Percentiles rank a stretch among this genome's conserved stretches.
Conservation (phyloP, 2,797 vertebrate genomes). For the Anniella stebbinsi region DNA sequence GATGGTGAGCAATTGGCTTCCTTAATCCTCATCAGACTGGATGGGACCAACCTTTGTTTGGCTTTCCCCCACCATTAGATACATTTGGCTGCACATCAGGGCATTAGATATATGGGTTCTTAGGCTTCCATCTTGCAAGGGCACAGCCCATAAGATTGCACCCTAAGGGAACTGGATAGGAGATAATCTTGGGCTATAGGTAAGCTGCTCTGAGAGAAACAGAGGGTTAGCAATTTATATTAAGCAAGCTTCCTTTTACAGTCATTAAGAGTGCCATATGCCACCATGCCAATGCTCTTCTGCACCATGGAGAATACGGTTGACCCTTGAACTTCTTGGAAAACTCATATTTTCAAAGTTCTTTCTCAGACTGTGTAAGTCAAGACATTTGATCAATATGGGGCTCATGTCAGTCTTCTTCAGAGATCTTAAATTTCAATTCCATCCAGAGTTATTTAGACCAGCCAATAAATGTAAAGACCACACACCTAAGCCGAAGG, state of each 20-base stretch:
- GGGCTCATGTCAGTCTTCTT: not conserved
- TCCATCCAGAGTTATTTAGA: conserved; percentile 25
- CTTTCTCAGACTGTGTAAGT: too few relatives aligned
- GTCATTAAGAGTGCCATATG: not conserved
- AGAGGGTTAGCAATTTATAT: not conserved
- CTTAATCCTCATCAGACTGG: too few relatives aligned
- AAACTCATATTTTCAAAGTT: too few relatives aligned
- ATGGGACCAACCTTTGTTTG: too few relatives aligned
- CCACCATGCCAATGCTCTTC: not conserved
- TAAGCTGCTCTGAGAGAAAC: not conserved
- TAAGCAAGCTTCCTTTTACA: not conserved
- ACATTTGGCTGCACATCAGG: too few relatives aligned
- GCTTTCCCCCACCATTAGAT: too few relatives aligned
- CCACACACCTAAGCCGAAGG: conserved; percentile 16
- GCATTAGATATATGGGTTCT: too few relatives aligned
- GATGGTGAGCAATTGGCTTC: too few relatives aligned
- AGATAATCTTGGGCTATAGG: not conserved
- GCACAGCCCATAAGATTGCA: too few relatives aligned
- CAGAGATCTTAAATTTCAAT: not conserved
- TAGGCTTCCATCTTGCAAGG: too few relatives aligned
- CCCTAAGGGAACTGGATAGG: not conserved
- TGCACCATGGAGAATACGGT: not conserved
- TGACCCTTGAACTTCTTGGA: too few relatives aligned
- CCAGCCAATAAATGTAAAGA: conserved; percentile 12
- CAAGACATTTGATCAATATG: not conserved